Conservation (phyloP, 2,888 invertebrate genomes). For the Andrena bucephala region DNA sequence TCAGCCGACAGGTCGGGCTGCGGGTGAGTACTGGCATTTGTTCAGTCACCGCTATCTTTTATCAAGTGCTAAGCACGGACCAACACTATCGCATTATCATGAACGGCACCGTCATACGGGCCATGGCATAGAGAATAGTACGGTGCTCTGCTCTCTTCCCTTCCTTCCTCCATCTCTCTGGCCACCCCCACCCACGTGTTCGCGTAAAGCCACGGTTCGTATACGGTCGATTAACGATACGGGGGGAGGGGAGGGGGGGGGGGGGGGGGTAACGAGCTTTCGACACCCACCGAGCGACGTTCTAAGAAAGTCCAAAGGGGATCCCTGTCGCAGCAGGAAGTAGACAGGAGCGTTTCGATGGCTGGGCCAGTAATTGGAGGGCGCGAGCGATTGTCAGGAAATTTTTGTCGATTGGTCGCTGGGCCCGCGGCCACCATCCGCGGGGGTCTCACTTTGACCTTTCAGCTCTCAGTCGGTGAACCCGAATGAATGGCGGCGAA, state of each 20-base stretch:
- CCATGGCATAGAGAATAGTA: conserved; percentile 66
- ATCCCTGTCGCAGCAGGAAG: conserved; percentile 1
- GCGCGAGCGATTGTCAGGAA: not conserved
- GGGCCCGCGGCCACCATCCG: not conserved
- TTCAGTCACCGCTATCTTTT: conserved; percentile 84
- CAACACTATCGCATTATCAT: conserved; percentile 81
- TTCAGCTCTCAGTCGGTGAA: conserved; percentile 15
- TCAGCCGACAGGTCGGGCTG: conserved; percentile 72
- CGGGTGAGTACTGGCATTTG: conserved; percentile 79
- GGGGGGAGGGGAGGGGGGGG: conserved; percentile 21
- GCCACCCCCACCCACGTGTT: conserved; percentile 55
- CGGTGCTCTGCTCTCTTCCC: conserved; percentile 62
- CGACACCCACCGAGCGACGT: conserved; percentile 40
- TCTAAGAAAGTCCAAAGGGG: conserved; percentile 44
- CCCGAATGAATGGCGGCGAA: conserved; percentile 38
- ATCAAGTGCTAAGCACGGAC: conserved; percentile 83
- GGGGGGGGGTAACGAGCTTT: conserved; percentile 45
- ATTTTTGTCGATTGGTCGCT: not conserved
- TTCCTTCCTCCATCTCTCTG: conserved; percentile 57
- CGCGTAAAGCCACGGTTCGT: conserved; percentile 41
- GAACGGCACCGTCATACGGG: conserved; percentile 75
- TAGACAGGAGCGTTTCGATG: not conserved
- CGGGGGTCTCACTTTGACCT: conserved; percentile 1
- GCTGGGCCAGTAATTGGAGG: not conserved
- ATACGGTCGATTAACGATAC: conserved; percentile 52